These are phyloP conservation scores for Drosophila kanapiae DNA, from an alignment of 1,140 invertebrate species.

Conservation along the genomic window DNA sequence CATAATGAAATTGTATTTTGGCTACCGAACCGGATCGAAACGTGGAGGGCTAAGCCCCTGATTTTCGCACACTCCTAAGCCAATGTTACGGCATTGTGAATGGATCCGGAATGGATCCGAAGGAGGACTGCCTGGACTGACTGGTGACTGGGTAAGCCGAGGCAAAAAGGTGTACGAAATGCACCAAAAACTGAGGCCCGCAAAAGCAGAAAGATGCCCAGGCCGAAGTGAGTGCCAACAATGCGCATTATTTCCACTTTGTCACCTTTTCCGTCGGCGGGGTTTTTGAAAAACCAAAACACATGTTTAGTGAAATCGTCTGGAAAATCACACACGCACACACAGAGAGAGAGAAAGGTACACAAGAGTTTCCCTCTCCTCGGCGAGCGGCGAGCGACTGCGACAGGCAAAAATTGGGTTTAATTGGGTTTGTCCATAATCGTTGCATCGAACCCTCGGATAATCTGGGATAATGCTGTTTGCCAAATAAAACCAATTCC, in stretches of 20 bases:
- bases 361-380: background rate
- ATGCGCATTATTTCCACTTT: conserved; percentile 84
- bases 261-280: conserved; percentile 72
- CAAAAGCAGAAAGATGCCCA: background rate
- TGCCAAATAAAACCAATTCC: conserved; percentile 81
- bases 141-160: conserved; percentile 52
- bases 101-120: conserved; percentile 25
- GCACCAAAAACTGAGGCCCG: conserved; percentile 10
- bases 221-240: conserved; percentile 60
- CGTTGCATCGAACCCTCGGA: conserved; percentile 83
- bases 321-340: conserved; percentile 76
- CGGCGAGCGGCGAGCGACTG: background rate
- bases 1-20: conserved; percentile 74
- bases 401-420: conserved; percentile 62
- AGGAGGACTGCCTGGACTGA: conserved; percentile 4
- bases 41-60: conserved; percentile 55
- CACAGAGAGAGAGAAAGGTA: conserved; percentile 1
- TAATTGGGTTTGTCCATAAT: conserved; percentile 85
- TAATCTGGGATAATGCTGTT: conserved; percentile 84
- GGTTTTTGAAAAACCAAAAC: conserved; percentile 82
- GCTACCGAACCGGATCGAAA: conserved; percentile 55
- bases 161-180: conserved; percentile 59
- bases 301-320: conserved; percentile 80
- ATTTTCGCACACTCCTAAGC: conserved; percentile 79
- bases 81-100: conserved; percentile 83